Evolutionary conservation across 2,888 invertebrate species (phyloP), one percentile per base, ranked within the genome.

Genomic region (Caradrina clavipalpis): DNA sequence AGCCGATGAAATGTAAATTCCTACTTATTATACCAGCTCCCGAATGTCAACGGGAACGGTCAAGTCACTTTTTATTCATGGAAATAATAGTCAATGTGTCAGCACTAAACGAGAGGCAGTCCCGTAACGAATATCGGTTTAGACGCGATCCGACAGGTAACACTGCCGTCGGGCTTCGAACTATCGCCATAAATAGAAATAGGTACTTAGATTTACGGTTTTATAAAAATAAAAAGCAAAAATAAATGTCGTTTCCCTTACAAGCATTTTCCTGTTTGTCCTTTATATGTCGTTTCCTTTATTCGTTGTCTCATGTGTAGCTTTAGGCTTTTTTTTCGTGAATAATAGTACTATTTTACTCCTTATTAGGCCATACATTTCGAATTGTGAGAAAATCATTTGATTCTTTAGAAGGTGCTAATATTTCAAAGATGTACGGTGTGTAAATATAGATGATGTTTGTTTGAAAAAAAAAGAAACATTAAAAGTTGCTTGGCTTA

Each of bases 21-120:
- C 83, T 82, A 78, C 88, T 90, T 90, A 93, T 89, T 91, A 92
- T 91, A 89, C 90, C 81, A 85, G 90, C 88, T 89, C 87, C 89
- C 87, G 90, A 87, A 89, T 92, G 93, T 91, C 92, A 91, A 87
- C 84, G 83, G 75, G 84, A 78, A 83, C 88, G 88, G 90, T 89
- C 89, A 89, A 88, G 87, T 88, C 85, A 87, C 87, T 92, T 91
- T 89, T 92, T 93, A 92, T 92, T 92, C 92, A 92, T 90, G 88
- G 89, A 85, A 89, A 88, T 89, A 89, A 89, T 89, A 88, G 87
- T 90, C 89, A 88, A 91, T 89, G 90, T 92, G 91, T 91, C 91
- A 90, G 89, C 90, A 89, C 85, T 85, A 81, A 84, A 81, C 74
- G 73, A 73, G 72, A 76, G 63, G 58, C 78, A 84, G 73, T 81